These are phyloP conservation scores for Nyctereutes procyonoides DNA, from an alignment of 2,113 vertebrate genomes.

Conservation along the genomic window DNA sequence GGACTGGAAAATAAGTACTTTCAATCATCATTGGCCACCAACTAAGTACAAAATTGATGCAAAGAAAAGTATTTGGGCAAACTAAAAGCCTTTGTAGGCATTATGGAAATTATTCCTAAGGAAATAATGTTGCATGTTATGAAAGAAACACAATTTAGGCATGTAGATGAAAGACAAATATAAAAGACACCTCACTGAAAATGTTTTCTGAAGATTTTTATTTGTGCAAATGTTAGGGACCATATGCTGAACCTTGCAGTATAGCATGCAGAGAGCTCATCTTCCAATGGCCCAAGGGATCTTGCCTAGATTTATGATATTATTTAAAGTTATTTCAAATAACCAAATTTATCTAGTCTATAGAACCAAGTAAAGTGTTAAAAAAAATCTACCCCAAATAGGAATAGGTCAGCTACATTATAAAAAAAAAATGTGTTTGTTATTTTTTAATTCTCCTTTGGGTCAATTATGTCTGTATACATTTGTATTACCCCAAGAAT, in stretches of 20 bases:
- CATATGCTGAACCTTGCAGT: slow-evolving; percentile 45
- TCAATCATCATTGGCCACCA: background rate
- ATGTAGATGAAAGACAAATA: background rate
- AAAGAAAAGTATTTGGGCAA: background rate
- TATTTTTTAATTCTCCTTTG: background rate
- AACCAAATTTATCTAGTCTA: background rate
- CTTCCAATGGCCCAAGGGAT: background rate
- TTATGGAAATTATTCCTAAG: background rate
- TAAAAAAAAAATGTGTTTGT: background rate
- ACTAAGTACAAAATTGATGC: background rate
- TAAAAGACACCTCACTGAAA: background rate
- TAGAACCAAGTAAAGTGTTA: background rate
- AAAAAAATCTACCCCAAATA: background rate
- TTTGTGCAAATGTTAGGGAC: slow-evolving; percentile 52
- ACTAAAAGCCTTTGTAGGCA: background rate
- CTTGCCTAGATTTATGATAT: background rate
- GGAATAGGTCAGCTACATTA: background rate
- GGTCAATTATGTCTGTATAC: background rate
- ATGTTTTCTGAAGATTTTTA: slow-evolving; percentile 51
- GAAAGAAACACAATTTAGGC: background rate
- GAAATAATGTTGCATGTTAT: background rate
- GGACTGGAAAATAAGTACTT: background rate
- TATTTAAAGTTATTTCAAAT: slow-evolving; percentile 48
- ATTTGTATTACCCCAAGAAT: background rate
- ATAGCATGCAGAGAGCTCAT: slow-evolving; percentile 22